Evolutionary conservation across 2,888 invertebrate genomes (phyloP), one percentile per base, ranked within the genome.

Genomic region (Polyommatus icarus): DNA sequence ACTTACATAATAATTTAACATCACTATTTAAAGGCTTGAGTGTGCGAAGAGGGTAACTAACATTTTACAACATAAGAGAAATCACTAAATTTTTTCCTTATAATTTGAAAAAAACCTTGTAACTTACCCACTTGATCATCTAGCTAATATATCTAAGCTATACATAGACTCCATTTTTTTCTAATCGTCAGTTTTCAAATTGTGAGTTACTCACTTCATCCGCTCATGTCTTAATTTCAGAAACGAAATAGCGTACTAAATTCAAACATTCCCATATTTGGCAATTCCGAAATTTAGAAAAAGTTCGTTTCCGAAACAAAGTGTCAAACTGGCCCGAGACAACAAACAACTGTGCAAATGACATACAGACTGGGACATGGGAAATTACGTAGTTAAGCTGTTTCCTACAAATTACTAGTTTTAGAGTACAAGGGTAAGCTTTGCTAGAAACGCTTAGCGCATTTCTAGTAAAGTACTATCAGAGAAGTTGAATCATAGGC

Each of bases 281-380:
- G n/a, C 50, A 46, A 73, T 73, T 73, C 1, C 46, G 24, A 73
- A 73, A 73, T 50, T 20, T 54, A 54, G 46, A 73, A 75, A 73
- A 75, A 46, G 75, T 54, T 75, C 5, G 29, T 3, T 15, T 75
- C 29, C 75, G 18, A 15, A 24, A 24, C 75, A 73, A 46, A 75
- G 18, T 75, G 54, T 29, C 24, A 24, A 75, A 75, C 75, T 75
- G 8, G 29, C 24, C 15, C 72, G 73, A 29, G 75, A 54, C 75
- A 29, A 75, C 75, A 75, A 54, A 75, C 75, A 75, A 50, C 75
- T 18, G 29, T 67, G 67, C 67, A 67, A 67, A 67, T 67, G 67
- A 67, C 67, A 61, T 24, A 12, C 12, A 24, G 8, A 59, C 12
- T 10, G 20, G 29, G 29, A 32, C 15, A 32, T 67, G 67, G 18